Base-by-base conservation (phyloP, 2,797 vertebrate genomes). In the Pipistrellus pipistrellus region DNA sequence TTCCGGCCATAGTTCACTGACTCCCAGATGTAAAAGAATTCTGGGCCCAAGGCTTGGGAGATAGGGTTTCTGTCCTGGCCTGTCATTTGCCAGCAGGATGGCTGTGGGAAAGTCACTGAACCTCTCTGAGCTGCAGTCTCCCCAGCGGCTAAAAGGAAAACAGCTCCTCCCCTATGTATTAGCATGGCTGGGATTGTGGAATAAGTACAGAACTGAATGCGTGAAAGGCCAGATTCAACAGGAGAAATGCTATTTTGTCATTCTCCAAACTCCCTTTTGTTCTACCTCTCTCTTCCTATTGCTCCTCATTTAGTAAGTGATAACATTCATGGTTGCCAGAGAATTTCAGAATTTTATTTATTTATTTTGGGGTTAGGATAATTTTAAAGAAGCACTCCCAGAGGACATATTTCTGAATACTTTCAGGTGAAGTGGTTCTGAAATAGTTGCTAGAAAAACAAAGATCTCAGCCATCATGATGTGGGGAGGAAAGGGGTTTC, bases 111-210 rank as follows among this genome's bases (percentile, higher is more conserved):
- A 57, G 30, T 73, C 59, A 6, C 41, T 8, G 41, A 71, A 32
- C 11, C 21, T 85, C n/a, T 62, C 48, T 12, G 20, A 77, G 66
- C 44, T 48, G 48, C 12, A 30, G 0, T 66, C 1, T 69, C 23
- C 55, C 38, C 51, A 30, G 30, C 23, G 17, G 12, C 46, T 41
- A 32, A 73, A 11, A 35, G 14, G 27, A 32, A 87, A 75, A 10
- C 25, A 7, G 2, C 10, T 27, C 1, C 23, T 78, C 13, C 21
- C 11, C 17, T 20, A 0, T 15, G 10, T 23, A 2, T 20, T 8
- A 41, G 9, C 4, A 1, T 15, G 38, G 17, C 44, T 2, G 4
- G 2, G 15, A 55, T 35, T 12, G 32, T 0, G 2, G 2, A 35
- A 13, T 13, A 30, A 27, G 15, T 13, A 30, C 1, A n/a, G 3